Percentiles rank a stretch among this genome's conserved stretches.
These are phyloP conservation scores for Polymixis flavicincta DNA, from an alignment of 2,888 invertebrate species.

Conservation along the genomic window DNA sequence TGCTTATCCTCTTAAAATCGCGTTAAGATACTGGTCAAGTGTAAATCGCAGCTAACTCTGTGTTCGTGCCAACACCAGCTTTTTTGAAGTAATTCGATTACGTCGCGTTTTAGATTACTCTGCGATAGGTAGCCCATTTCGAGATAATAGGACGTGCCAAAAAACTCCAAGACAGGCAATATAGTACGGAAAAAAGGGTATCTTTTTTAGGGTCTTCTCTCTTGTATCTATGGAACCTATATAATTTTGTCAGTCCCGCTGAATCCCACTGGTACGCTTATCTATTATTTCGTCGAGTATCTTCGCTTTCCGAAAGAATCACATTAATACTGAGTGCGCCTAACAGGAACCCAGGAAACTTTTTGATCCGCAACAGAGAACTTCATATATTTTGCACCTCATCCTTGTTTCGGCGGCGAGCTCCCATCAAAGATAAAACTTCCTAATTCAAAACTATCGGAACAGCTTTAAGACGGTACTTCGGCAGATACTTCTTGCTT, in stretches of 20 bases:
- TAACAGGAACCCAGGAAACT: slow-evolving; percentile 16
- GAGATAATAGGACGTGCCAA: slow-evolving; percentile 52
- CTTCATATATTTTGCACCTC: slow-evolving; percentile 42
- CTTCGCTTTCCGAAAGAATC: slow-evolving; percentile 4
- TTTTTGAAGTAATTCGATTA: slow-evolving; percentile 56
- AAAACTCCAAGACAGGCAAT: slow-evolving; percentile 38
- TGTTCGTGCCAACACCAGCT: slow-evolving; percentile 33
- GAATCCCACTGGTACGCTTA: slow-evolving; percentile 14
- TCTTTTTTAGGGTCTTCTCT: slow-evolving; percentile 37
- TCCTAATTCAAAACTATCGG: slow-evolving; percentile 59
- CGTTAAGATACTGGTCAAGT: slow-evolving; percentile 40
- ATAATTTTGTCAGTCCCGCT: slow-evolving; percentile 21
- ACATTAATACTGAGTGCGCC: slow-evolving; percentile 36
- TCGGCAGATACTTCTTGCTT: slow-evolving; percentile 56
- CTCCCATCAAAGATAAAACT: slow-evolving; percentile 60
- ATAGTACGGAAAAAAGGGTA: slow-evolving; percentile 43
- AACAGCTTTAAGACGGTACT: slow-evolving; percentile 57
- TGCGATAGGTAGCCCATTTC: slow-evolving; percentile 45
- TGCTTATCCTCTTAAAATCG: slow-evolving; percentile 29
- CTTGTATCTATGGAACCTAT: slow-evolving; percentile 26
- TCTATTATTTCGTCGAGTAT: slow-evolving; percentile 42
- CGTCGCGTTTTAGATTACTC: slow-evolving; percentile 50
- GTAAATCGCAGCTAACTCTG: slow-evolving; percentile 21
- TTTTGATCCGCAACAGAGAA: slow-evolving; percentile 30
- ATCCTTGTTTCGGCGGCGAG: slow-evolving; percentile 21